Percentiles rank a stretch among this genome's conserved stretches.
phyloP scores from a whole-genome alignment of 2,888 invertebrate genomes.

The Heliconius charithonia region DNA sequence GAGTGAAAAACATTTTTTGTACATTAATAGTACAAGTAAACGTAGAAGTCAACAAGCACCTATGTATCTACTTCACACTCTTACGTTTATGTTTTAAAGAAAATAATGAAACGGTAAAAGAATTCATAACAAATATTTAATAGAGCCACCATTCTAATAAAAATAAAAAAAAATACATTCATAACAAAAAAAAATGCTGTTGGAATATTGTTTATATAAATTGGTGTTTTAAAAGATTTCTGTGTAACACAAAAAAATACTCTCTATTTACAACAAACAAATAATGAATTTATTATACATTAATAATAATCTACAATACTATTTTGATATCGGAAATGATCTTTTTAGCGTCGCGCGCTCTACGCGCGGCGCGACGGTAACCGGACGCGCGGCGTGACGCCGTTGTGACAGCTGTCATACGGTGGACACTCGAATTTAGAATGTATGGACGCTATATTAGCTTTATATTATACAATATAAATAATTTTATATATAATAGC shows the following conservation, averaged over 20 bases:
- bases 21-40: too few species aligned
- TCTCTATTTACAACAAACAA: background rate
- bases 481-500: background rate
- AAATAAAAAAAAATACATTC: too few species aligned
- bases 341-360: conserved; percentile 64
- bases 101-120: background rate
- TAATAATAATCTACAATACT: conserved; percentile 55
- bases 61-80: background rate
- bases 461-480: conserved; percentile 51
- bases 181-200: too few species aligned
- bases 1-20: too few species aligned
- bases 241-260: background rate
- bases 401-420: conserved; percentile 82
- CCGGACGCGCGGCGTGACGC: conserved; percentile 80
- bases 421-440: conserved; percentile 78
- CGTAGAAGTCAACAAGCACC: too few species aligned
- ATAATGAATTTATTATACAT: background rate
- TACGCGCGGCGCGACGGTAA: conserved; percentile 74
- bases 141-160: too few species aligned
- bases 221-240: too few species aligned
- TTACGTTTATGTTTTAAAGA: background rate
- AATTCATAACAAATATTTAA: too few species aligned
- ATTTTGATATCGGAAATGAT: conserved; percentile 76
- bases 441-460: conserved; percentile 63
- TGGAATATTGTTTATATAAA: too few species aligned